Conservation (phyloP, 2,113 vertebrate species). For the Furnarius figulus region DNA sequence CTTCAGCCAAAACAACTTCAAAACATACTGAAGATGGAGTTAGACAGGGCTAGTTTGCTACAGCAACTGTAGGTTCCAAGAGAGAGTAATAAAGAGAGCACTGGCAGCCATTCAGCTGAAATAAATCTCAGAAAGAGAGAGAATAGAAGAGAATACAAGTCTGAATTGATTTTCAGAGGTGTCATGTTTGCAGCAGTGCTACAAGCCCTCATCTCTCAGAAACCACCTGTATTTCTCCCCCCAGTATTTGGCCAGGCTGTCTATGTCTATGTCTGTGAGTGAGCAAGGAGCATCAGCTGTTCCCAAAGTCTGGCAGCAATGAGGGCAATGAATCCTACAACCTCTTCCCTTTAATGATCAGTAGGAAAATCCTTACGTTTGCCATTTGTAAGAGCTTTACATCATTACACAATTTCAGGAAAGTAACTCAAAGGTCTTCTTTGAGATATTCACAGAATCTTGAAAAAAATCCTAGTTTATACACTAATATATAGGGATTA, state of each 20-base stretch:
- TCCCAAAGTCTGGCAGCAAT: neutral
- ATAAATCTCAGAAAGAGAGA: neutral
- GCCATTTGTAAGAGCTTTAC: neutral
- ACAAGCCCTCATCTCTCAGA: neutral
- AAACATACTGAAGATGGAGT: neutral
- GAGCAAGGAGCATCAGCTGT: neutral
- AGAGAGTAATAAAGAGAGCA: neutral
- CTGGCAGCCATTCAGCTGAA: slow-evolving; percentile 32
- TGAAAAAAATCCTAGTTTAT: neutral
- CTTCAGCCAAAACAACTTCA: slow-evolving; percentile 35
- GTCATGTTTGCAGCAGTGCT: neutral
- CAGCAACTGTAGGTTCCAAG: neutral
- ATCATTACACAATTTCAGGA: neutral
- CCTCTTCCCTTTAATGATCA: neutral
- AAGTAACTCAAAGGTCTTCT: neutral
- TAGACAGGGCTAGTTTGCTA: neutral
- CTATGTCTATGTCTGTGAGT: too few relatives aligned
- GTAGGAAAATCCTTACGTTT: neutral
- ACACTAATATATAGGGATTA: neutral
- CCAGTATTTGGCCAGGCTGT: neutral
- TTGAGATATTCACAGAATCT: neutral
- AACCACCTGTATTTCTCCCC: neutral
- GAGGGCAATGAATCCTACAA: rapidly evolving
- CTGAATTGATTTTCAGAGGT: neutral
- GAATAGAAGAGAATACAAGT: neutral